phyloP scores from a whole-genome alignment of 2,888 invertebrate species.

The Lasiommata megera region DNA sequence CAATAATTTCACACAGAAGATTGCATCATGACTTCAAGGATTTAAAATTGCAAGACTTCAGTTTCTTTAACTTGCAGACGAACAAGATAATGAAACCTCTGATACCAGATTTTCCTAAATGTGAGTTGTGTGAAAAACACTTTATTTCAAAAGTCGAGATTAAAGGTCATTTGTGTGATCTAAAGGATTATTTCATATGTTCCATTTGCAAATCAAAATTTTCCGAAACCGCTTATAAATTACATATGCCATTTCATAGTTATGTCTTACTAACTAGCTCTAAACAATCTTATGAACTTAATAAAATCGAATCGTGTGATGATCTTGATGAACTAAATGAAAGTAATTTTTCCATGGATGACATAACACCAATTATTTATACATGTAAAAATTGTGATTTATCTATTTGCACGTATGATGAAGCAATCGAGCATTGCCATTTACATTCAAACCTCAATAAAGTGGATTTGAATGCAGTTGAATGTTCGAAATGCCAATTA shows the following conservation, averaged over 20 bases:
- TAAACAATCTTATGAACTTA: neutral
- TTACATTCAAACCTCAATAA: slow-evolving; percentile 43
- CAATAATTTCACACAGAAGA: slow-evolving; percentile 43
- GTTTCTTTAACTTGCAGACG: slow-evolving; percentile 51
- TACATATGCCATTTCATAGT: slow-evolving; percentile 59
- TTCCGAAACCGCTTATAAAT: slow-evolving; percentile 47
- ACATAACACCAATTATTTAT: slow-evolving; percentile 37
- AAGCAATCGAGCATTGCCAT: slow-evolving; percentile 61
- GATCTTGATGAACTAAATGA: neutral
- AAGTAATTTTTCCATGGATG: neutral
- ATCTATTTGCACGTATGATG: slow-evolving; percentile 52
- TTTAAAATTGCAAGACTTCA: slow-evolving; percentile 50
- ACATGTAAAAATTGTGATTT: slow-evolving; percentile 51
- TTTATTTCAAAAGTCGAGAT: slow-evolving; percentile 47
- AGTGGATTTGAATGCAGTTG: slow-evolving; percentile 28
- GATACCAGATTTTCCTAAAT: slow-evolving; percentile 54
- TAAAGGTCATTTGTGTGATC: slow-evolving; percentile 46
- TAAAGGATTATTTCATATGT: slow-evolving; percentile 46
- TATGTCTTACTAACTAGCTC: slow-evolving; percentile 38
- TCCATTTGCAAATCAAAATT: slow-evolving; percentile 51
- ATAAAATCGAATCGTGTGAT: neutral
- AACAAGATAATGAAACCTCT: slow-evolving; percentile 49
- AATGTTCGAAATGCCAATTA: slow-evolving; percentile 44
- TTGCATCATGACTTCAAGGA: slow-evolving; percentile 43
- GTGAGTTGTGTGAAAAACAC: slow-evolving; percentile 50